A percentile compares a stretch with the other conserved stretches of the same genome.
phyloP scores from a whole-genome alignment of 2,113 vertebrate species.

The Callorhinus ursinus region DNA sequence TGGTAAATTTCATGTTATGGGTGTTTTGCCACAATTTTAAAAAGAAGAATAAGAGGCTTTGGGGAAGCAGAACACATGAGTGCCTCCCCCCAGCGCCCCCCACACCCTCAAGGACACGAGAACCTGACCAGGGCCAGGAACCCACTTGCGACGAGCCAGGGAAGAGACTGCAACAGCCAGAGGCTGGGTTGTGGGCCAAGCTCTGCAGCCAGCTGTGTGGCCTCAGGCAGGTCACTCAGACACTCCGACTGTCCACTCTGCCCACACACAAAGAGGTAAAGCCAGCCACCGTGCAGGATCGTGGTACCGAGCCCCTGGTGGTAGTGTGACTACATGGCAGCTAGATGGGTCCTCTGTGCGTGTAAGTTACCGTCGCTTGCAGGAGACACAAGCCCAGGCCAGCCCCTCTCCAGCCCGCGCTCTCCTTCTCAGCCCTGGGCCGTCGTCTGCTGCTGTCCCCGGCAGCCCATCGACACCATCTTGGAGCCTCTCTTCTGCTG shows the following conservation, averaged over 20 bases:
- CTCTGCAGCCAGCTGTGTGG: background rate
- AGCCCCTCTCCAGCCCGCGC: fast-evolving
- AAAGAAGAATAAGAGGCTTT: background rate
- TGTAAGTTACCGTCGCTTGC: background rate
- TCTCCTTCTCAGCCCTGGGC: background rate
- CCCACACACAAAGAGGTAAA: background rate
- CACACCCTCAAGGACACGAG: too few species aligned
- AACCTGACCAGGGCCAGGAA: background rate
- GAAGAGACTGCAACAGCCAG: fast-evolving
- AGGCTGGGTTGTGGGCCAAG: too few species aligned
- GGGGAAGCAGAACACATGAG: background rate
- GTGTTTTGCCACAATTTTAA: background rate
- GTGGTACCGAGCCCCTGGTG: fast-evolving
- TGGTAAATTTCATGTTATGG: background rate
- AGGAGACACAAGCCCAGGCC: background rate
- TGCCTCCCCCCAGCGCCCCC: background rate
- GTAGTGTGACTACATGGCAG: fast-evolving
- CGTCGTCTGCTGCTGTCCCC: background rate
- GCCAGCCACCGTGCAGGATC: background rate
- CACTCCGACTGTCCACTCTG: background rate
- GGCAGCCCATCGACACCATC: background rate
- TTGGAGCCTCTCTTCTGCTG: background rate
- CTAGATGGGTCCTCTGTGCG: fast-evolving
- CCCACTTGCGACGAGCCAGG: fast-evolving
- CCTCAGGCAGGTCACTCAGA: background rate